Evolutionary conservation across 1,140 invertebrate genomes (phyloP).

Genomic region (Galendromus occidentalis): DNA sequence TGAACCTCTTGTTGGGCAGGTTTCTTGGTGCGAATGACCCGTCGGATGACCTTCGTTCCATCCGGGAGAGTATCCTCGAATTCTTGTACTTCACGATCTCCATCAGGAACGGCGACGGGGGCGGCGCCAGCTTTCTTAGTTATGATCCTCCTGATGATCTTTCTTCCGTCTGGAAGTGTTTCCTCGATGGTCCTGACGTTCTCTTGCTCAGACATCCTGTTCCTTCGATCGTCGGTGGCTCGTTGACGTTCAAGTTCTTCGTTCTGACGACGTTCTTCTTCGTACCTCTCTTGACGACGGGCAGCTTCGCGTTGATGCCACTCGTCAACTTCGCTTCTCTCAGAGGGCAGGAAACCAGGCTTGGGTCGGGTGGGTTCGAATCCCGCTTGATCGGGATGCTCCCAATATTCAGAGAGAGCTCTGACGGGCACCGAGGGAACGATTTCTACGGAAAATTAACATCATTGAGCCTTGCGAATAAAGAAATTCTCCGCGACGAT

Average conservation of each 20-base stretch:
- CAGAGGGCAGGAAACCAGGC: not conserved
- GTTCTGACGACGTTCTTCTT: not conserved
- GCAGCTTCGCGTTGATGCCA: not conserved
- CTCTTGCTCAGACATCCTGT: not conserved
- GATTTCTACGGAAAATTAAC: not conserved
- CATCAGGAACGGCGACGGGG: conserved; percentile 16
- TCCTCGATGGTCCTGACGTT: conserved; percentile 17
- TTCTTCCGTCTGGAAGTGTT: conserved; percentile 22
- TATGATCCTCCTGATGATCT: conserved; percentile 21
- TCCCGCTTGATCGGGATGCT: not conserved
- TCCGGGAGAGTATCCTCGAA: conserved; percentile 24
- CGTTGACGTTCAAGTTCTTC: not conserved
- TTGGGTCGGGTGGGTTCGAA: not conserved
- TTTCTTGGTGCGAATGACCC: conserved; percentile 17
- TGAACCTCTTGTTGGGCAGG: not conserved
- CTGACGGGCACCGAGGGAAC: not conserved
- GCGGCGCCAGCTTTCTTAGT: conserved; percentile 14
- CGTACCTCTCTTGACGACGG: not conserved
- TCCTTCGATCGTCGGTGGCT: not conserved
- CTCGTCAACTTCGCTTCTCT: not conserved
- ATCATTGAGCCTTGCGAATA: no score
- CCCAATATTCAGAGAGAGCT: not conserved
- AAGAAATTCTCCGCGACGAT: no score
- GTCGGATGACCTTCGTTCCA: conserved; percentile 24
- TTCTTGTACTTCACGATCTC: conserved; percentile 24